Base-by-base conservation (phyloP, 2,113 vertebrate species). In the Lophura nycthemera region DNA sequence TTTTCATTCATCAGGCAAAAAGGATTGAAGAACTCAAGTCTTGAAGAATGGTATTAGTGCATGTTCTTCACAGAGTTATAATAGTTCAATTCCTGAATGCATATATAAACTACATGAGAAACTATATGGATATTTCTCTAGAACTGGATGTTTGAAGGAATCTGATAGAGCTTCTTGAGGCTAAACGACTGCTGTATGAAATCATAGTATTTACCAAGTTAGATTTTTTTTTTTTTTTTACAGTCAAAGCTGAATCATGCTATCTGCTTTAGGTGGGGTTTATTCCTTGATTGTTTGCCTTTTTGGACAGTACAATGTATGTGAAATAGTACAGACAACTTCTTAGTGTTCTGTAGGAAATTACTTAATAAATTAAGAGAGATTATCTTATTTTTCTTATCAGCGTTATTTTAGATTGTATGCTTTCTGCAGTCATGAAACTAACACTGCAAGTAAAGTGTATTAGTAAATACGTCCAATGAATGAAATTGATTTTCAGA, bases 401-500 rank as follows among this genome's bases (percentile, higher is more conserved):
- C 60, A 21, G 50, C 29, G 15, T 29, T 52, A 25, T 27, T 54
- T 54, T 29, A 8, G 52, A 54, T 54, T 54, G 27, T 29, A 10
- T 54, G 52, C 52, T 10, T 54, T 93, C 56, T 73, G 65, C 88
- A 91, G 76, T 84, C 9, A 13, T 50, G 45, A 52, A 86, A 60
- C 36, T 79, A 57, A 63, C 74, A 36, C 83, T 92, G 59, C 60
- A 80, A 48, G 38, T 75, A 63, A 63, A 88, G 72, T 60, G 34
- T 90, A 36, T 94, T 94, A 92, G 45, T 30, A 82, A 67, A 67
- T 91, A 1, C 81, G 52, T 93, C 74, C 4, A 89, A 84, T 83
- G 65, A 86, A 74, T 85, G 61, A 61, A 84, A 72, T 42, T 20
- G 6, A 18, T 92, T 86, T 86, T 66, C 27, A 29, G 71, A 70